A percentile compares a stretch with the other conserved stretches of the same genome.
Conservation (phyloP, 2,888 invertebrate genomes). For the Minunthozetes semirufus region DNA sequence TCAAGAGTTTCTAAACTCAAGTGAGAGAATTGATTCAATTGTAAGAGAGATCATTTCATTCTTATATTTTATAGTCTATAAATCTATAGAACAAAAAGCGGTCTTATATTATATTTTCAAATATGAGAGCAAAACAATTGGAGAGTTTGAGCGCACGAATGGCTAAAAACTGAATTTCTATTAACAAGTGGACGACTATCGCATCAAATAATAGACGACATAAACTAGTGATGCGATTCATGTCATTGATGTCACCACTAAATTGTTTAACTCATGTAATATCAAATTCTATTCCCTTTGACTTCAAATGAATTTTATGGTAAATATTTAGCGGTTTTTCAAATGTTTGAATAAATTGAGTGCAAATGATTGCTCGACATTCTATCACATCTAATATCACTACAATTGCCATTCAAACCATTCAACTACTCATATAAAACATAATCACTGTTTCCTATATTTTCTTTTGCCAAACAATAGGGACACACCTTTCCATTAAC, state of each 20-base stretch:
- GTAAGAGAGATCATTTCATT: neutral
- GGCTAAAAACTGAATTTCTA: neutral
- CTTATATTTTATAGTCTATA: neutral
- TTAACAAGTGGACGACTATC: conserved; percentile 5
- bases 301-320: neutral
- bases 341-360: conserved; percentile 14
- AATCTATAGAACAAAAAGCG: neutral
- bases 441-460: neutral
- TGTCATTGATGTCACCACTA: neutral
- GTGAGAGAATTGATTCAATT: neutral
- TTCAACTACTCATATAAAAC: neutral
- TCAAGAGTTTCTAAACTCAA: neutral
- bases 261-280: conserved; percentile 7
- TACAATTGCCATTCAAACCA: neutral
- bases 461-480: neutral
- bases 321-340: neutral
- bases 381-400: conserved; percentile 1
- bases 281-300: neutral
- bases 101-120: neutral
- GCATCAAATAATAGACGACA: neutral
- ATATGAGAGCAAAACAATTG: neutral
- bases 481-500: neutral
- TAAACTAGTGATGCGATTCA: conserved; percentile 1
- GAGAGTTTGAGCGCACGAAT: neutral
- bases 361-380: neutral